Base-by-base conservation (phyloP, 1,140 invertebrate species). In the Alviniconcha marisindica region DNA sequence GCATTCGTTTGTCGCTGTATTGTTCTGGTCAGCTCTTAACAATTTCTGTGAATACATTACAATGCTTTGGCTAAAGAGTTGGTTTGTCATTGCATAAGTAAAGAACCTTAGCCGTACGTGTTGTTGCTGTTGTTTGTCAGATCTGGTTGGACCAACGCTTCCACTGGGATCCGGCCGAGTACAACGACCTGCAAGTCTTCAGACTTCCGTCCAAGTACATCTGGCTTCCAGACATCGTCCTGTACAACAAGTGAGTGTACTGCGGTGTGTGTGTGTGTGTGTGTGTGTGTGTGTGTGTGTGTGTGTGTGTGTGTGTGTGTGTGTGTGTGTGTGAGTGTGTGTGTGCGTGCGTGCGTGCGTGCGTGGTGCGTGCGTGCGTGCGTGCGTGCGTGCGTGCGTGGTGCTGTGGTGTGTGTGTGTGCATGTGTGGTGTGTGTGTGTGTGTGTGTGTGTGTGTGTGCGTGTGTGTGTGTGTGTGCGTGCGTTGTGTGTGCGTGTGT, bases 141-240 rank as follows among this genome's bases (percentile, higher is more conserved):
- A 92, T 93, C 87, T 95, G 94, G 94, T 89, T 91, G 81, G 94
- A 95, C 88, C 94, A 95, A 84, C 86, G 94, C 54, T 90, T 95
- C 1, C 83, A 81, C 2, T 95, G 94, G 94, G 90, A 95, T 85
- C 93, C 94, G 31, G 83, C 84, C 14, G 92, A 95, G 18, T 95
- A 91, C 88, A 92, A 92, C 73, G 93, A 93, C 36, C 85, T 95
- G 28, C 90, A 91, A 66, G 93, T 92, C 28, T 92, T 95, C 48
- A 89, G 94, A 7, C 88, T 95, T n/a, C 94, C 94, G 1, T 94
- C 94, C 82, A 92, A 94, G 54, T 91, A 90, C 74, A 91, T 95
- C 33, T 95, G 94, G 94, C 90, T 94, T 5, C 94, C 94, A 87
- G 94, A 95, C 83, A 94, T 95, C 85, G 94, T 95, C 10, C 91